Conservation (phyloP, 2,113 vertebrate genomes). For the Athene cunicularia region DNA sequence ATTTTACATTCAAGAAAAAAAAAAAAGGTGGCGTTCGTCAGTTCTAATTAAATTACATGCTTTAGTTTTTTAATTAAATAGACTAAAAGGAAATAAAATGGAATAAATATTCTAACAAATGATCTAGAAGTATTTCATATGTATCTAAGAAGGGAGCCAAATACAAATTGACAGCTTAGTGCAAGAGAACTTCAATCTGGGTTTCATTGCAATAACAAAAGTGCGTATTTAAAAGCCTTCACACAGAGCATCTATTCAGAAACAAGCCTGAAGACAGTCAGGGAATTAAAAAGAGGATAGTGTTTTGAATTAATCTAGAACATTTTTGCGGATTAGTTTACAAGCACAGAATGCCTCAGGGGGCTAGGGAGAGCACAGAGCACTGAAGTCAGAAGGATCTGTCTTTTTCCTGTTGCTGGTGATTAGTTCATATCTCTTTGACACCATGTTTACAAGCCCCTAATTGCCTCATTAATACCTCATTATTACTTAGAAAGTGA, state of each 20-base stretch:
- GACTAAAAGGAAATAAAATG: slow-evolving; percentile 21
- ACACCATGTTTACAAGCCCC: slow-evolving; percentile 74
- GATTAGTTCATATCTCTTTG: slow-evolving; percentile 74
- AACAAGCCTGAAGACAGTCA: slow-evolving; percentile 59
- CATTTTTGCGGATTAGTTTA: slow-evolving; percentile 72
- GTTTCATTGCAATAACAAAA: slow-evolving; percentile 70
- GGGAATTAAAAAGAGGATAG: slow-evolving; percentile 69
- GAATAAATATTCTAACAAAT: slow-evolving; percentile 14
- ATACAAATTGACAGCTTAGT: slow-evolving; percentile 47
- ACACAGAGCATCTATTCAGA: slow-evolving; percentile 68
- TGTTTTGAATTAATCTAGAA: slow-evolving; percentile 72
- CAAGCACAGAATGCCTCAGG: slow-evolving; percentile 62
- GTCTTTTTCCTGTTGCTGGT: slow-evolving; percentile 67
- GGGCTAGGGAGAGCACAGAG: slow-evolving; percentile 17
- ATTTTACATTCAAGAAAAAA: background rate
- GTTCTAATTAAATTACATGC: slow-evolving; percentile 38
- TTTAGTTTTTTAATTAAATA: slow-evolving; percentile 33
- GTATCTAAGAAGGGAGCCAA: slow-evolving; percentile 39
- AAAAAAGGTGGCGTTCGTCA: background rate
- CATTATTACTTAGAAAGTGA: slow-evolving; percentile 73
- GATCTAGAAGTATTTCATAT: slow-evolving; percentile 37
- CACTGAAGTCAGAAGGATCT: slow-evolving; percentile 63
- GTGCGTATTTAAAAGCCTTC: slow-evolving; percentile 55
- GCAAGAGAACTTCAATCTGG: slow-evolving; percentile 51
- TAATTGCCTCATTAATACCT: slow-evolving; percentile 77